Base-by-base conservation (phyloP, 2,888 invertebrate species). In the Herminia tarsipennalis region DNA sequence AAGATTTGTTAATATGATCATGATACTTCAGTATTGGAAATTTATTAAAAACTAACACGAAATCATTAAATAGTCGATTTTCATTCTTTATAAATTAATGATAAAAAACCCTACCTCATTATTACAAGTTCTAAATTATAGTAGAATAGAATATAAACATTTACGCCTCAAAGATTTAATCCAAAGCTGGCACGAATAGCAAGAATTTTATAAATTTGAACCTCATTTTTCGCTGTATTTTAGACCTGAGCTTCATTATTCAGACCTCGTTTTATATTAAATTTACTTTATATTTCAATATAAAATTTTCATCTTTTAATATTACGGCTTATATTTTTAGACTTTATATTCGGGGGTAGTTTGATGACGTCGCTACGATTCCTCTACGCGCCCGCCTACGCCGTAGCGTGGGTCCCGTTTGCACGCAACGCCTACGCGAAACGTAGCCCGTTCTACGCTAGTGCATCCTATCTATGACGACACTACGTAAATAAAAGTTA, bases 301-400 rank as follows among this genome's bases (percentile, higher is more conserved):
- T 48, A 50, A 50, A 27, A 17, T 33, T 27, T 29, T 13, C 30
- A 20, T 5, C 18, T 40, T 39, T 46, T 36, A 48, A 49, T 39
- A 40, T 44, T 27, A 45, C 47, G 30, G 46, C 64, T 48, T 33
- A 43, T 50, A 41, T 44, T 39, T 45, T 33, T n/a, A n/a, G n/a
- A 55, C 58, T 71, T 57, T 56, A 47, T 56, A 64, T 71, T 64
- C 61, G 40, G 42, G 53, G 60, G 51, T 50, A 35, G 52, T 53
- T 42, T 35, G 12, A 16, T 38, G 51, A 53, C 28, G 29, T 54
- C 34, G 62, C 66, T 54, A 60, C 69, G 66, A 42, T 38, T 34
- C 42, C 30, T 45, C 68, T 62, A 67, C 69, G 60, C 36, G 25
- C 37, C 35, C 54, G 42, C 57, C 73, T 73, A 74, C 73, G 70